Base-by-base conservation (phyloP, 2,888 invertebrate species). In the Eurytoma californica region DNA sequence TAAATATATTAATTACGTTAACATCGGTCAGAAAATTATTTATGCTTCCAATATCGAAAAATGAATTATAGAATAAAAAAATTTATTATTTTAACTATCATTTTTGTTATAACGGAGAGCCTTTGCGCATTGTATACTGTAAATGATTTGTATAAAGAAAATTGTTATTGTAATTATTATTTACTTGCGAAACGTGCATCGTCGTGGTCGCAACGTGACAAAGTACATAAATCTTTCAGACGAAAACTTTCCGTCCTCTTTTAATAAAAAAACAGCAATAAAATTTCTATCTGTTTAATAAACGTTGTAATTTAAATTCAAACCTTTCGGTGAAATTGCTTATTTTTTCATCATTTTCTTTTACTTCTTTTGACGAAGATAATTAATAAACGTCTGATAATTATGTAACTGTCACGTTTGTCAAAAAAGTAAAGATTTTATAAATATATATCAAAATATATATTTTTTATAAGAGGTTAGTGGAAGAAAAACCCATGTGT, bases 391-490 rank as follows among this genome's bases (percentile, higher is more conserved):
- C 12, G 68, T 79, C 65, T 65, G 51, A 69, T 49, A 82, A 84
- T 18, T 84, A 83, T 70, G 82, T 82, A 79, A 79, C 72, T 81
- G 82, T 83, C 79, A 83, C 83, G 81, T 82, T 79, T 80, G 74
- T 82, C 66, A 83, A 82, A 79, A 81, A 77, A 83, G 79, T 81
- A 77, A 84, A 85, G 39, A 82, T 85, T 85, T 85, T 85, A 85
- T 85, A 84, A 79, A 83, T 63, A 82, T 80, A 81, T 80, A 82
- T 39, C 39, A 39, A 39, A 39, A 39, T 55, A 73, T 69, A 73
- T 78, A 73, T 78, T 85, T 85, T 85, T 84, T 85, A 86, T 86
- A 86, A 85, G 74, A 72, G 69, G 73, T 83, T 80, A 83, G 67
- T 57, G 39, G 16, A 51, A 69, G 14, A 65, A 51, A 30, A 39